These are phyloP conservation scores for Rousettus madagascariensis DNA, from an alignment of 2,797 vertebrate species.

Conservation along the genomic window DNA sequence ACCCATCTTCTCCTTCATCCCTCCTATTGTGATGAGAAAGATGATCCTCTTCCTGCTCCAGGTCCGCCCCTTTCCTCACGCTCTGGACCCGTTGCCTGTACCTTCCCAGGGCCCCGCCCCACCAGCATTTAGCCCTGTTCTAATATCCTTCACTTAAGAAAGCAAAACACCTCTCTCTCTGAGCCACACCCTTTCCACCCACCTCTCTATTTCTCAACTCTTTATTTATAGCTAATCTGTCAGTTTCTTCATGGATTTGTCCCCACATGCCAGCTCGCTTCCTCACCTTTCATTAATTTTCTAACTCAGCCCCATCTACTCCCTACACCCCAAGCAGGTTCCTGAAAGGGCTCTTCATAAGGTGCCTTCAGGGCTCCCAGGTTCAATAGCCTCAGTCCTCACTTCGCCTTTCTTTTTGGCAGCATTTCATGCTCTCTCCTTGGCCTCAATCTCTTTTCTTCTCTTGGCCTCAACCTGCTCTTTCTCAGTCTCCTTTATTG, in stretches of 20 bases:
- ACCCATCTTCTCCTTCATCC: not conserved
- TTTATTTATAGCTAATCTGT: not conserved
- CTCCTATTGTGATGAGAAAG: not conserved
- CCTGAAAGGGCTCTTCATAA: not conserved
- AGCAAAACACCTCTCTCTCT: not conserved
- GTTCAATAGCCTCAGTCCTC: not conserved
- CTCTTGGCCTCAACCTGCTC: not conserved
- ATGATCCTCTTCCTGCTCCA: not conserved
- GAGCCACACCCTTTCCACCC: not conserved
- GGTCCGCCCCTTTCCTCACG: not conserved
- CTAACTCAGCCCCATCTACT: not conserved
- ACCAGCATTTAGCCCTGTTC: not conserved
- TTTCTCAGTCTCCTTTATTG: not conserved
- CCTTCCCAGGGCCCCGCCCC: too few species aligned
- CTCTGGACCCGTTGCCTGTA: not conserved
- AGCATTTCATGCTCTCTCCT: not conserved
- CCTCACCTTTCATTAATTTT: not conserved
- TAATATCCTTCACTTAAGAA: not conserved
- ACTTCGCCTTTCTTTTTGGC: not conserved
- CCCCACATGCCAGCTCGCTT: not conserved
- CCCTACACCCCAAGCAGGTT: too few species aligned
- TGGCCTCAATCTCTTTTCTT: not conserved
- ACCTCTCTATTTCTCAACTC: not conserved
- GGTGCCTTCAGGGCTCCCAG: too few species aligned
- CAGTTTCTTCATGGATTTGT: not conserved